Percentiles rank a stretch among this genome's conserved stretches.
Evolutionary conservation across 2,888 invertebrate species (phyloP).

Genomic region (Tenthredo notha): DNA sequence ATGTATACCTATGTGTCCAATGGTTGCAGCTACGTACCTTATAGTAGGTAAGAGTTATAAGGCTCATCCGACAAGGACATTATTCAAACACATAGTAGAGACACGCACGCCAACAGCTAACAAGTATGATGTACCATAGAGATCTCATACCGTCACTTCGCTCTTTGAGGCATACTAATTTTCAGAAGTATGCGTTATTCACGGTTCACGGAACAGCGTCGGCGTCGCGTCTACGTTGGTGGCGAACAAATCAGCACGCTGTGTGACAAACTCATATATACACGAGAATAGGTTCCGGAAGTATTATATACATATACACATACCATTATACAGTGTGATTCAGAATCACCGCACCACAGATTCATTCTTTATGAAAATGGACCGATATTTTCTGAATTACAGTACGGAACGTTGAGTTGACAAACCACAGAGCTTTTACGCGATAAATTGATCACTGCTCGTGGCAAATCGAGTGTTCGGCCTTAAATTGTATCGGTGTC

Average conservation of each 20-base stretch:
- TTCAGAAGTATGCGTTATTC: slow-evolving; percentile 46
- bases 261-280: slow-evolving; percentile 21
- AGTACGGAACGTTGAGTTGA: too few relatives aligned
- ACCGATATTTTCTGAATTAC: too few relatives aligned
- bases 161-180: slow-evolving; percentile 49
- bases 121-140: slow-evolving; percentile 41
- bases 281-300: background rate
- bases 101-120: slow-evolving; percentile 24
- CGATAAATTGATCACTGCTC: too few relatives aligned
- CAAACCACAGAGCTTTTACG: too few relatives aligned
- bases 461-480: too few relatives aligned
- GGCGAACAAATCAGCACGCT: slow-evolving; percentile 26
- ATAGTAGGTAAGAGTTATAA: slow-evolving; percentile 8
- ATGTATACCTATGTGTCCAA: slow-evolving; percentile 1
- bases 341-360: too few relatives aligned
- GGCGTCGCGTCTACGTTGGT: slow-evolving; percentile 23
- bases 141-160: slow-evolving; percentile 8
- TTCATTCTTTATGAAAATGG: too few relatives aligned
- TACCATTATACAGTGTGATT: background rate
- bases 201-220: slow-evolving; percentile 22
- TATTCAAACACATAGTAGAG: slow-evolving; percentile 35
- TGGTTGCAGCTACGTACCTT: background rate
- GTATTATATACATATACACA: background rate
- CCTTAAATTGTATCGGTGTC: too few relatives aligned
- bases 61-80: slow-evolving; percentile 35